Percentiles rank a stretch among this genome's conserved stretches.
These are phyloP conservation scores for Xiphophorus maculatus DNA, from an alignment of 2,113 vertebrate genomes.

Conservation along the genomic window DNA sequence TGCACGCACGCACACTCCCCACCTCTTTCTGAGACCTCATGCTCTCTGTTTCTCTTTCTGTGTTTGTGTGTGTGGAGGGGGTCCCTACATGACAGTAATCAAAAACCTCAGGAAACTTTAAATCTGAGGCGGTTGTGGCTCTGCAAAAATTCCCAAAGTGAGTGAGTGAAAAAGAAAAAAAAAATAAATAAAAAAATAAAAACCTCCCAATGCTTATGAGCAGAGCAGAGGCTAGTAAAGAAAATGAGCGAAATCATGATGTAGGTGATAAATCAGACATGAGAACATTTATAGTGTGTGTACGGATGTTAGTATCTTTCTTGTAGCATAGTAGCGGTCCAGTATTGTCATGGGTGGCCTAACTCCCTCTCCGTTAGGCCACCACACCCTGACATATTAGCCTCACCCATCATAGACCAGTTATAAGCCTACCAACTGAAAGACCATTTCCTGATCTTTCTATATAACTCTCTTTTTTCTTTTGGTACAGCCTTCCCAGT, in stretches of 20 bases:
- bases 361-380: constrained; percentile 48
- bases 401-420: constrained; percentile 50
- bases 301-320: constrained; percentile 20
- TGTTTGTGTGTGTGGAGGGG: constrained; percentile 53
- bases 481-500: neutral
- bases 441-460: constrained; percentile 32
- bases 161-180: constrained; percentile 53
- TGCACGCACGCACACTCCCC: neutral
- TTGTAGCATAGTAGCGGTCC: constrained; percentile 34
- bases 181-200: neutral
- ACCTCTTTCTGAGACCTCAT: constrained; percentile 29
- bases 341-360: constrained; percentile 69
- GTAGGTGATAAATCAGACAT: constrained; percentile 34
- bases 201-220: constrained; percentile 27
- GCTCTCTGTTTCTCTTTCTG: constrained; percentile 64
- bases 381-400: constrained; percentile 71
- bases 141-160: constrained; percentile 59
- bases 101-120: constrained; percentile 78
- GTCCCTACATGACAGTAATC: constrained; percentile 76
- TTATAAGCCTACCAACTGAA: constrained; percentile 43
- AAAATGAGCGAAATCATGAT: constrained; percentile 1
- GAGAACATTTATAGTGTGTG: constrained; percentile 31
- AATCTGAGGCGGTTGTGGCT: constrained; percentile 67
- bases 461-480: neutral
- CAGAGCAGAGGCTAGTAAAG: constrained; percentile 26